These are phyloP conservation scores for Dastarcus helophoroides DNA, from an alignment of 2,888 invertebrate genomes.

Conservation along the genomic window DNA sequence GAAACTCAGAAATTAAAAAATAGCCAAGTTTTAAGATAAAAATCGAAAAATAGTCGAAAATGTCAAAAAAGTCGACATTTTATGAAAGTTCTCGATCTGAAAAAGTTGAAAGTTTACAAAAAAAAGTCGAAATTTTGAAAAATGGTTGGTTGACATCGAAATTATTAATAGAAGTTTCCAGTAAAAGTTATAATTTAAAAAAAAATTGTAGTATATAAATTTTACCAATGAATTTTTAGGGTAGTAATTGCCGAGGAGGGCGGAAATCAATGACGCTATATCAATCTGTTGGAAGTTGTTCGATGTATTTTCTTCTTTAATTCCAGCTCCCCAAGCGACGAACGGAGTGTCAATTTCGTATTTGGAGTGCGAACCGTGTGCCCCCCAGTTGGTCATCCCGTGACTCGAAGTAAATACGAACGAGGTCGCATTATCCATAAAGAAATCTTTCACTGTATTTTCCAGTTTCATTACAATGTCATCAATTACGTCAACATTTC, in stretches of 20 bases:
- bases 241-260: constrained; percentile 71
- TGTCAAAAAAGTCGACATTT: too few species aligned
- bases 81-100: too few species aligned
- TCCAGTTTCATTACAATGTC: constrained; percentile 58
- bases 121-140: too few species aligned
- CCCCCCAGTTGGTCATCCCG: constrained; percentile 99
- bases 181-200: too few species aligned
- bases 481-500: constrained; percentile 72
- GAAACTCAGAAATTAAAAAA: too few species aligned
- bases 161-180: too few species aligned
- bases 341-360: constrained; percentile 91
- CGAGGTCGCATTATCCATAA: constrained; percentile 64
- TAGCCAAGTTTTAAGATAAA: too few species aligned
- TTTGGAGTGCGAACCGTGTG: constrained; percentile 83
- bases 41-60: too few species aligned
- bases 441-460: constrained; percentile 55
- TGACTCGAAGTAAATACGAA: constrained; percentile 93
- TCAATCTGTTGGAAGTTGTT: constrained; percentile 81
- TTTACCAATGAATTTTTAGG: constrained; percentile 80
- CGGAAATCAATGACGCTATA: constrained; percentile 77
- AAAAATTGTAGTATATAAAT: constrained; percentile 54
- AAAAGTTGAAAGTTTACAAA: too few species aligned
- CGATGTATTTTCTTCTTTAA: constrained; percentile 39
- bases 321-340: constrained; percentile 89
- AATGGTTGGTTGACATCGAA: too few species aligned